Conservation (phyloP, 2,113 vertebrate species). For the Phyllopteryx taeniolatus region DNA sequence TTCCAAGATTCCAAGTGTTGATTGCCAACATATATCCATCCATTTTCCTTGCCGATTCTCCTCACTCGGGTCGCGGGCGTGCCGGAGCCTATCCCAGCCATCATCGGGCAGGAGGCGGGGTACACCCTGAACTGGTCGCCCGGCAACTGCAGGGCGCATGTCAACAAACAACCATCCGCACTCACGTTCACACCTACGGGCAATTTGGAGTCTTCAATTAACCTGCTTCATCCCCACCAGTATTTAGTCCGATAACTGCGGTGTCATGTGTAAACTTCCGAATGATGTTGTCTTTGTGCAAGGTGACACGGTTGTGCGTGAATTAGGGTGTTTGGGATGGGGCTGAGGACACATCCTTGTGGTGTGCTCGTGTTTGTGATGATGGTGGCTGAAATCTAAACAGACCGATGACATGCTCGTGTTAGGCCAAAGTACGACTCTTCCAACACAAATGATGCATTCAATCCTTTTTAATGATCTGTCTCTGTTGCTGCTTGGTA, state of each 20-base stretch:
- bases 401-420: slow-evolving; percentile 39
- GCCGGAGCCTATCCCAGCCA: no score
- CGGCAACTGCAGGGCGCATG: no score
- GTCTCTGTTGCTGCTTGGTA: slow-evolving; percentile 14
- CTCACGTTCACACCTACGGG: no score
- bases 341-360: background rate
- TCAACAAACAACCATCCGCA: no score
- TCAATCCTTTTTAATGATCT: slow-evolving; percentile 27
- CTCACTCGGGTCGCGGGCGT: no score
- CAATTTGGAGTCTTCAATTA: no score
- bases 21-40: no score
- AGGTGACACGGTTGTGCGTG: no score
- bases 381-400: background rate
- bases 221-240: no score
- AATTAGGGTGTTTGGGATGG: background rate
- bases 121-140: no score
- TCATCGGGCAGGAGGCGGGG: no score
- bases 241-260: background rate
- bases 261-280: background rate
- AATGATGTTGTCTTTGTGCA: background rate
- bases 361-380: background rate
- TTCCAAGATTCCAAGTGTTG: background rate
- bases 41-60: no score
- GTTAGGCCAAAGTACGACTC: slow-evolving; percentile 22
- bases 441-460: slow-evolving; percentile 48